Evolutionary conservation across 2,888 invertebrate species (phyloP), one percentile per base, ranked within the genome.

Genomic region (Pinctada fucata): DNA sequence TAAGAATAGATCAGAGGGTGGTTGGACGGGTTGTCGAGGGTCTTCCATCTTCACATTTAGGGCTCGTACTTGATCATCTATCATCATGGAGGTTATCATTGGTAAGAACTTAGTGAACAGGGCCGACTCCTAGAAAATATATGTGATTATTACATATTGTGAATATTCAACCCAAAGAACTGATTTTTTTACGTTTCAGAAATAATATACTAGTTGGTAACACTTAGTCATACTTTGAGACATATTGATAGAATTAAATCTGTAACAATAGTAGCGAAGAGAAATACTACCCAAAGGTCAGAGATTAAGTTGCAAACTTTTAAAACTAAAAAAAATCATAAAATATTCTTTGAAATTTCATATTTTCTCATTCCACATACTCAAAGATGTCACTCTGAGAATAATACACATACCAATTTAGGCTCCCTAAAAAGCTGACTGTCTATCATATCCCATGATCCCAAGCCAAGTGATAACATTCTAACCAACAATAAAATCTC

Each of bases 401-500:
- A 31, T 31, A 31, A 31, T 31, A 31, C 31, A 77, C 87, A 81
- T 84, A 92, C 92, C 79, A 98, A 93, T 93, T 97, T 97, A 0
- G 98, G 98, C 92, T 99, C 99, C 91, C 97, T 97, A 90, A 98
- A 98, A 86, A 93, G 92, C 90, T 94, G 94, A 2, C 97, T 97
- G 92, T 98, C 97, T 84, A 99, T 98, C 97, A 99, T 98, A 52
- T 97, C 96, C 98, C 98, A 98, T 3, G 98, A 97, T 92, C 97
- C 97, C 66, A 98, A 93, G 0, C 98, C 98, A 67, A 99, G 93
- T 0, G 97, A 96, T 84, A 99, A 93, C 97, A 99, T 97, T 91
- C 99, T 94, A 77, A 99, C 93, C 79, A 99, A 93, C 48, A 99
- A 93, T 85, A 97, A 96, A 80, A 99, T 93, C 85, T 98, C 97